These are phyloP conservation scores for Bhutanitis thaidina DNA, from an alignment of 2,888 invertebrate species.

Conservation along the genomic window DNA sequence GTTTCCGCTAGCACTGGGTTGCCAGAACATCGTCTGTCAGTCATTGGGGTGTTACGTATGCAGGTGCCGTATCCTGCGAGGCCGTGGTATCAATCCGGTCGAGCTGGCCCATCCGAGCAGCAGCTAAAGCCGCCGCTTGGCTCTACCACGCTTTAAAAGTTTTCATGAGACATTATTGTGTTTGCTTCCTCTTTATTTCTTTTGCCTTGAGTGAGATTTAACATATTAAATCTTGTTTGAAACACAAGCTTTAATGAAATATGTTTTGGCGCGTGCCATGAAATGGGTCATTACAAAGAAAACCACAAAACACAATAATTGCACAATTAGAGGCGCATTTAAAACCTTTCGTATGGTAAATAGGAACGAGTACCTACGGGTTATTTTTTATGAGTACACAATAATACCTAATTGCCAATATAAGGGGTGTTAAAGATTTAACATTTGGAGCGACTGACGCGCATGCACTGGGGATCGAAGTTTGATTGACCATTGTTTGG, in stretches of 20 bases:
- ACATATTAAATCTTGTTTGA: too few relatives aligned
- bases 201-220: too few relatives aligned
- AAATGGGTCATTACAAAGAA: neutral
- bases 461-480: constrained; percentile 36
- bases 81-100: too few relatives aligned
- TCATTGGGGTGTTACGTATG: too few relatives aligned
- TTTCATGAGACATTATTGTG: too few relatives aligned
- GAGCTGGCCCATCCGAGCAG: too few relatives aligned
- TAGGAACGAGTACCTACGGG: neutral
- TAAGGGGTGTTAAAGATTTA: neutral
- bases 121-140: too few relatives aligned
- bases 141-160: too few relatives aligned
- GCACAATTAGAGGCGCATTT: neutral
- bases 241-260: neutral
- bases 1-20: too few relatives aligned
- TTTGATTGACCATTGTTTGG: constrained; percentile 67
- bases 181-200: too few relatives aligned
- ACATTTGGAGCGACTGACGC: neutral
- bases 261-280: neutral
- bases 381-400: neutral
- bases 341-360: constrained; percentile 2
- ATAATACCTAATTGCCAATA: neutral
- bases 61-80: too few relatives aligned
- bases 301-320: neutral
- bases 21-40: too few relatives aligned